Evolutionary conservation across 2,888 invertebrate genomes (phyloP).

Genomic region (Oscheius sp.): DNA sequence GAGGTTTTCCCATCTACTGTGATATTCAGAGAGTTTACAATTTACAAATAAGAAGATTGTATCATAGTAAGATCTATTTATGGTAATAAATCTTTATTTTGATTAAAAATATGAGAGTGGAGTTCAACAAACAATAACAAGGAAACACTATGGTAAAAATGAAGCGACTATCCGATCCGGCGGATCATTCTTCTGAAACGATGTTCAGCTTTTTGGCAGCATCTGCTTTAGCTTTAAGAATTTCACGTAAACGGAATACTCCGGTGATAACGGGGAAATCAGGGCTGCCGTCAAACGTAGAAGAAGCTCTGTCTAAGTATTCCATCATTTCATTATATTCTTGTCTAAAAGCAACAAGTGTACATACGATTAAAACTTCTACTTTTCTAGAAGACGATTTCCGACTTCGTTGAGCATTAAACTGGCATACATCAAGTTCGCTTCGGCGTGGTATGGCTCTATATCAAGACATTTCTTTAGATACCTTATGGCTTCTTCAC

Average conservation of each 20-base stretch:
- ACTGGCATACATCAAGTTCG: slow-evolving; percentile 39
- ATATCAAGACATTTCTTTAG: slow-evolving; percentile 36
- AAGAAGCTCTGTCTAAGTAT: slow-evolving; percentile 15
- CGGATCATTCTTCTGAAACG: too few relatives aligned
- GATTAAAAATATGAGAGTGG: background rate
- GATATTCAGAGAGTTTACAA: slow-evolving; percentile 17
- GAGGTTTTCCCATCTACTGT: slow-evolving; percentile 13
- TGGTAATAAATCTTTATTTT: background rate
- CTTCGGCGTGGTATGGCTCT: slow-evolving; percentile 41
- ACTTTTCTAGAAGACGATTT: background rate
- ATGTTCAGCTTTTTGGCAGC: slow-evolving; percentile 14
- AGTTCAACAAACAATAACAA: slow-evolving; percentile 4
- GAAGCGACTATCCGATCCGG: background rate
- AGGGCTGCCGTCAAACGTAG: slow-evolving; percentile 23
- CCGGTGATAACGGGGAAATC: slow-evolving; percentile 38
- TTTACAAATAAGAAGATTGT: background rate
- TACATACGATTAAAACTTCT: background rate
- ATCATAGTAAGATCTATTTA: background rate
- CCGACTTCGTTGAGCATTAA: slow-evolving; percentile 31
- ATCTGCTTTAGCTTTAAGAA: slow-evolving; percentile 30
- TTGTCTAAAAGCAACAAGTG: slow-evolving; percentile 1
- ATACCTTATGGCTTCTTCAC: slow-evolving; percentile 28
- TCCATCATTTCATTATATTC: slow-evolving; percentile 8
- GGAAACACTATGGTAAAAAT: background rate
- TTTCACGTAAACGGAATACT: slow-evolving; percentile 36